Evolutionary conservation across 1,140 invertebrate species (phyloP), one percentile per base, ranked within the genome.

Genomic region (Arion vulgaris): DNA sequence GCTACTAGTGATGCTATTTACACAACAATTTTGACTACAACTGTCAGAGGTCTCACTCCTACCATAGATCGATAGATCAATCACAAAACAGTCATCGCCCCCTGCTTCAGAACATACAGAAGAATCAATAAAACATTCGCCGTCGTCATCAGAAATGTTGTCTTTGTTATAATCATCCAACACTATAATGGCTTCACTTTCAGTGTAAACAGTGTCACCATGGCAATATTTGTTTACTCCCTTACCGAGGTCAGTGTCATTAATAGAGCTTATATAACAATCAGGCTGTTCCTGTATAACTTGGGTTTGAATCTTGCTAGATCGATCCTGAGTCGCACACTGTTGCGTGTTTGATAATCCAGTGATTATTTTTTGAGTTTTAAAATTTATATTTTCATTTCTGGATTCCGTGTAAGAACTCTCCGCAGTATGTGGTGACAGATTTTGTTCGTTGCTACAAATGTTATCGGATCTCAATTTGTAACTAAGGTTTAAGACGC

Each of bases 121-220:
- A 72, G 17, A 34, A 41, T 41, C 17, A 41, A 4, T 49, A 19
- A 49, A 19, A 49, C 45, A 11, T 11, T 11, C 45, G 19, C 19
- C 19, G 45, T 49, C 34, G 34, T 72, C 69, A 36, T 34, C 26
- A 13, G n/a, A 7, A 34, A 38, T 36, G 7, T 34, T 36, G 15
- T 72, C 69, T 72, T 72, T 41, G 15, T 34, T 34, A 32, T 72
- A 13, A 62, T n/a, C 57, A 72, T 72, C 34, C 69, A 72, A 26
- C 15, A 38, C 26, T 36, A 72, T 72, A 17, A 72, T 5, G 34
- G 7, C 69, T 4, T 72, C 39, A 72, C 17, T 36, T n/a, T 72
- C 69, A 38, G 13, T 32, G 13, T 41, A 23, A 7, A 13, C 26
- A n/a, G 57, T 62, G 11, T 62, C 57, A 5, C 5, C 26, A n/a